Base-by-base conservation (phyloP, 2,113 vertebrate genomes). In the Elephantulus edwardii region DNA sequence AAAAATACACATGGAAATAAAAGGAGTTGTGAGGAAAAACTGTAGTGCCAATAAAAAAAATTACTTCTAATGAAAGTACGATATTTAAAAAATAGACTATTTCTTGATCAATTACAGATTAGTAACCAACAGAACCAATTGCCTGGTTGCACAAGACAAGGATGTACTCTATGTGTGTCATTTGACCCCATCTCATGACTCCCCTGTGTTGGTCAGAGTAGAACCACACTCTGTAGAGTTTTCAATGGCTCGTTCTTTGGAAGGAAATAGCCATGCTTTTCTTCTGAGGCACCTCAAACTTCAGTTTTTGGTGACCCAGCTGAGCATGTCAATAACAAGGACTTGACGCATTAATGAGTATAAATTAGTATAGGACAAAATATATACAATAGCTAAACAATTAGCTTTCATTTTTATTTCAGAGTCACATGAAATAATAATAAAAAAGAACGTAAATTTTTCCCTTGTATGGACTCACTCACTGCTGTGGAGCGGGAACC, bases 371-470 rank as follows among this genome's bases (percentile, higher is more conserved):
- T 9, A 58, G 52, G 52, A 64, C 54, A 78, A 87, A 26, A 5
- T 38, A 42, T 71, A 88, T 11, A 20, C 48, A 76, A 54, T 74
- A n/a, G 8, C 22, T 17, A 38, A 17, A 46, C n/a, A 19, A 54
- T 28, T 70, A 6, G 76, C 19, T 20, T 48, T 92, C 8, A 40
- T 68, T 90, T 91, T 90, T 81, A 75, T 82, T 85, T 83, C 58
- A 40, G 81, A 52, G 10, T 91, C 20, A 40, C 46, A 46, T 68
- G 22, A 84, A 77, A 42, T 48, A 62, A 72, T 26, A 80, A 46
- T 46, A 56, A 74, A 38, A 80, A 94, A 22, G 8, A 38, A 56
- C 24, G 52, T 62, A 75, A 38, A 38, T 62, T 82, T 66, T 66
- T 2, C 0, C 52, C 19, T 46, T 75, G 22, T 68, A 72, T 60